Evolutionary conservation across 2,888 invertebrate species (phyloP).

Genomic region (Toxonevra muliebris): DNA sequence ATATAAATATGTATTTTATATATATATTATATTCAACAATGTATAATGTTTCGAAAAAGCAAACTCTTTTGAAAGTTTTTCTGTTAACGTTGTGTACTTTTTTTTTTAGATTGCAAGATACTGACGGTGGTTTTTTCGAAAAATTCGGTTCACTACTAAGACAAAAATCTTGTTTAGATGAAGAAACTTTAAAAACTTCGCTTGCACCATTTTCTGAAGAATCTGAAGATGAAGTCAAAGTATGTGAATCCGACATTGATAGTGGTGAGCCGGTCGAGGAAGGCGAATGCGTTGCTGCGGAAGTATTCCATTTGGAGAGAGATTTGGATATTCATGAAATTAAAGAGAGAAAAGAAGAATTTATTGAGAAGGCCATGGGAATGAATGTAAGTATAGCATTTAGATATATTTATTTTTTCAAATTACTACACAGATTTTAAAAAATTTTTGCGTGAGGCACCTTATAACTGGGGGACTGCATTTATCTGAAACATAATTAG

Average conservation of each 20-base stretch:
- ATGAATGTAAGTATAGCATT: constrained; percentile 76
- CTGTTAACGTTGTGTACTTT: neutral
- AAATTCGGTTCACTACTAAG: constrained; percentile 80
- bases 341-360: constrained; percentile 58
- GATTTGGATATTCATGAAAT: constrained; percentile 35
- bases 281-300: constrained; percentile 36
- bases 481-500: too few species aligned
- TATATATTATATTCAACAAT: too few species aligned
- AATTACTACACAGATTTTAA: too few species aligned
- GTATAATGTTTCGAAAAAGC: too few species aligned
- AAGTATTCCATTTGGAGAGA: constrained; percentile 43
- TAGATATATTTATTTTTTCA: too few species aligned
- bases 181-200: constrained; percentile 63
- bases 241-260: constrained; percentile 39
- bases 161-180: constrained; percentile 70
- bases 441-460: too few species aligned
- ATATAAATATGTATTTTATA: too few species aligned
- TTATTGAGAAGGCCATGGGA: constrained; percentile 73
- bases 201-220: constrained; percentile 67
- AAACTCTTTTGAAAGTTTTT: constrained; percentile 5
- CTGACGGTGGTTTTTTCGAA: constrained; percentile 86
- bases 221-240: constrained; percentile 53
- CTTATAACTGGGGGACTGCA: too few species aligned
- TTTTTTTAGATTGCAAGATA: constrained; percentile 71
- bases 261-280: constrained; percentile 17